A percentile compares a stretch with the other conserved stretches of the same genome.
phyloP scores from a whole-genome alignment of 2,888 invertebrate species.

The Adineta ricciae region DNA sequence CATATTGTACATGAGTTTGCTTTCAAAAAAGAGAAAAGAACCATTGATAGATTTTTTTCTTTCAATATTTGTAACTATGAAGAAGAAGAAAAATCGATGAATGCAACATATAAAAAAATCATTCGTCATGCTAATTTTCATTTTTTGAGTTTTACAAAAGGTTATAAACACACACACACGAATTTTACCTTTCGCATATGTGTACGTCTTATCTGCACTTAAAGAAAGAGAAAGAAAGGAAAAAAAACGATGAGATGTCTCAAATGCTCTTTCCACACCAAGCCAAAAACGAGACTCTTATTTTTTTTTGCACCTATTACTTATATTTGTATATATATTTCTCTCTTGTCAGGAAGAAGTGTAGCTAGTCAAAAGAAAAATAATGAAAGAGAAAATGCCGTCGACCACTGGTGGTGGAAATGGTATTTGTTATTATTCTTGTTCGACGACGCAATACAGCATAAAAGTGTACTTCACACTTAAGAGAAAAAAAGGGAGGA shows the following conservation, averaged over 20 bases:
- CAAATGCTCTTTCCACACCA: neutral
- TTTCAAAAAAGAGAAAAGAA: neutral
- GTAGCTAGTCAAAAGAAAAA: neutral
- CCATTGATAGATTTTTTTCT: neutral
- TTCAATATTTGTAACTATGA: neutral
- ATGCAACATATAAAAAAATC: neutral
- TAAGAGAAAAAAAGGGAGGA: neutral
- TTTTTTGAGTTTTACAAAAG: neutral
- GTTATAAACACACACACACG: neutral
- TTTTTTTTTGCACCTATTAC: neutral
- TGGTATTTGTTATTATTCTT: neutral
- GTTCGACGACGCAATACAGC: neutral
- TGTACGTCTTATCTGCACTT: neutral
- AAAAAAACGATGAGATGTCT: neutral
- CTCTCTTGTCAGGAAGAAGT: neutral
- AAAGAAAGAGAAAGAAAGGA: neutral
- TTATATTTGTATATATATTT: neutral
- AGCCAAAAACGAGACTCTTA: neutral
- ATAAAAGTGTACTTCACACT: neutral
- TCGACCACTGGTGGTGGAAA: neutral
- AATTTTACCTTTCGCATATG: neutral
- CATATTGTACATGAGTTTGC: neutral
- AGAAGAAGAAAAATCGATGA: neutral
- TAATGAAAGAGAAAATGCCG: neutral
- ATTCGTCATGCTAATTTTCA: slow-evolving; percentile 5